These are phyloP conservation scores for Bombus ignitus DNA, from an alignment of 1,140 invertebrate species.

Conservation along the genomic window DNA sequence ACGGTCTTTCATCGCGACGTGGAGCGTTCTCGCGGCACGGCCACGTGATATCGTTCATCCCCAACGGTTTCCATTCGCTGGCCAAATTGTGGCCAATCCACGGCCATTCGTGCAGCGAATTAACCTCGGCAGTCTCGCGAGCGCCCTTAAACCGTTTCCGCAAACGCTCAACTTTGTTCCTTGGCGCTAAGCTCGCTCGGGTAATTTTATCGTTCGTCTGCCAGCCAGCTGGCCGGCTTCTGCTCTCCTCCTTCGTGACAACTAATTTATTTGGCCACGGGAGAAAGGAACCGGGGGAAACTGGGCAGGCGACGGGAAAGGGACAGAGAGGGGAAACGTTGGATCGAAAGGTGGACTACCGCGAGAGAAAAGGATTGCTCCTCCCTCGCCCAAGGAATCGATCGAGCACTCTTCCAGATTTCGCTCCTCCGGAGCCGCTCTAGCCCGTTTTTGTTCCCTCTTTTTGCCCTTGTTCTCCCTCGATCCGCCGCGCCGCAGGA, in stretches of 20 bases:
- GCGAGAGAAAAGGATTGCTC: constrained; percentile 48
- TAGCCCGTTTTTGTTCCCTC: constrained; percentile 18
- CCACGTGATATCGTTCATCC: constrained; percentile 19
- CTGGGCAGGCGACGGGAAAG: not conserved
- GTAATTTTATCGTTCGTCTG: constrained; percentile 69
- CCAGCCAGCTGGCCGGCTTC: constrained; percentile 59
- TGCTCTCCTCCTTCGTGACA: constrained; percentile 65
- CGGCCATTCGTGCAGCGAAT: constrained; percentile 48
- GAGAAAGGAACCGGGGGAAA: not conserved
- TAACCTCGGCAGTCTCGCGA: constrained; percentile 39
- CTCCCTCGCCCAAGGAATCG: constrained; percentile 48
- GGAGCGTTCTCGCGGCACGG: not conserved
- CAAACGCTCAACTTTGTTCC: constrained; percentile 58
- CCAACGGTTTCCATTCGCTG: constrained; percentile 19
- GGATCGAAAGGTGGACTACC: not conserved
- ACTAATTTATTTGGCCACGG: constrained; percentile 71
- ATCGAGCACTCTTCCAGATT: constrained; percentile 63
- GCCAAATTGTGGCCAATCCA: constrained; percentile 38
- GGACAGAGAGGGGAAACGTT: not conserved
- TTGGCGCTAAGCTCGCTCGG: constrained; percentile 59
- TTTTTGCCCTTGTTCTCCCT: not conserved
- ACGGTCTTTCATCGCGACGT: not conserved
- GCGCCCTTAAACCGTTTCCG: constrained; percentile 52
- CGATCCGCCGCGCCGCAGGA: constrained; percentile 16
- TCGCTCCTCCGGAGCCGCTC: constrained; percentile 13